These are phyloP conservation scores for Hyphantria cunea DNA, from an alignment of 1,140 invertebrate genomes.

Conservation along the genomic window DNA sequence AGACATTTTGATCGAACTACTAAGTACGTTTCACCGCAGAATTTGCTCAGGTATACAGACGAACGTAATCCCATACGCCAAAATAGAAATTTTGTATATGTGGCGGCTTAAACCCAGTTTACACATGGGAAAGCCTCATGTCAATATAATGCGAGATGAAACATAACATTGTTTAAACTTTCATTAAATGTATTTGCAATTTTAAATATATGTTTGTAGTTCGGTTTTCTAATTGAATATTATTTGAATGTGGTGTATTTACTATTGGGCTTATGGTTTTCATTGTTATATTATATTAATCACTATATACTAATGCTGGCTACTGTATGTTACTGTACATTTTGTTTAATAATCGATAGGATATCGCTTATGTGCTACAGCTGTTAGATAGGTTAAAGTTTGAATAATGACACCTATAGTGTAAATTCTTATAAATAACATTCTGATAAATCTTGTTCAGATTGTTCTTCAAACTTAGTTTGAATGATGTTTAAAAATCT, in stretches of 20 bases:
- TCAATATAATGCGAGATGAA: slow-evolving; percentile 33
- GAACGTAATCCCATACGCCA: slow-evolving; percentile 29
- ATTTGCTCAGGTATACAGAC: slow-evolving; percentile 13
- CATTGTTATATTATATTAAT: too few relatives aligned
- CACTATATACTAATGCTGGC: too few relatives aligned
- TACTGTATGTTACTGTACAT: too few relatives aligned
- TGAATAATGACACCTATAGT: too few relatives aligned
- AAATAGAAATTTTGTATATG: slow-evolving; percentile 34
- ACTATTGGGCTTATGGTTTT: too few relatives aligned
- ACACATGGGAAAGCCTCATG: slow-evolving; percentile 25
- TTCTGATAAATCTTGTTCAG: too few relatives aligned
- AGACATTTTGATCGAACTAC: slow-evolving; percentile 17
- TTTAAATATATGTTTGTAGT: neutral
- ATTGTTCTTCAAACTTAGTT: too few relatives aligned
- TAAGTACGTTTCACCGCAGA: slow-evolving; percentile 8
- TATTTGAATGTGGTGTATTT: neutral
- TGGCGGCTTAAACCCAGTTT: slow-evolving; percentile 21
- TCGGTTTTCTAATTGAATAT: neutral
- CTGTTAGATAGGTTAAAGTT: too few relatives aligned
- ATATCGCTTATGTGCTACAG: too few relatives aligned
- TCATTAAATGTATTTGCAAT: slow-evolving; percentile 16
- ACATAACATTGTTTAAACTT: slow-evolving; percentile 29
- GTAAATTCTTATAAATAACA: too few relatives aligned
- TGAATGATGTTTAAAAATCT: too few relatives aligned
- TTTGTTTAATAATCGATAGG: too few relatives aligned